These are phyloP conservation scores for Drosophila mayri DNA, from an alignment of 1,140 invertebrate genomes.

Conservation along the genomic window DNA sequence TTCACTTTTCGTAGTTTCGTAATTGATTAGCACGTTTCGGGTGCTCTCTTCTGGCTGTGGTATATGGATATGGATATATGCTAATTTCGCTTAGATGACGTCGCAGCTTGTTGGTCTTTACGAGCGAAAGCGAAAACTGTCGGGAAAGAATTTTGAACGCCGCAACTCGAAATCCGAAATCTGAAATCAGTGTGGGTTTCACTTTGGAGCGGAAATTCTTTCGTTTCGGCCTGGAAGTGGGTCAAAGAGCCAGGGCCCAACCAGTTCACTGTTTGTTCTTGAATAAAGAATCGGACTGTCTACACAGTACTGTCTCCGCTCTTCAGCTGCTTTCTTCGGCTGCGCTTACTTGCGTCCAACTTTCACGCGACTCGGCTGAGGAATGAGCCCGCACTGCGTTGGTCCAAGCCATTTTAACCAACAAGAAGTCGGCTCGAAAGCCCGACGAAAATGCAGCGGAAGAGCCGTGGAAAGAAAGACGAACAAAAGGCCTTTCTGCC, in stretches of 20 bases:
- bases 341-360: conserved; percentile 78
- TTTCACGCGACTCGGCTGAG: conserved; percentile 80
- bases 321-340: conserved; percentile 47
- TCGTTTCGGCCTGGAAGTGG: conserved; percentile 50
- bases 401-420: conserved; percentile 83
- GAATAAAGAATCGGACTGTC: conserved; percentile 59
- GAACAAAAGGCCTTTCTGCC: conserved; percentile 47
- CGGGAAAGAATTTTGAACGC: conserved; percentile 48
- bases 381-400: conserved; percentile 77
- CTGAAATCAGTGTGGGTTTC: conserved; percentile 38
- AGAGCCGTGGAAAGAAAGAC: conserved; percentile 43
- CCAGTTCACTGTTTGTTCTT: conserved; percentile 69
- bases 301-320: conserved; percentile 23
- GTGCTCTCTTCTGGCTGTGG: conserved; percentile 5
- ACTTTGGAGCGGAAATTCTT: conserved; percentile 63
- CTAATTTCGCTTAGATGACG: conserved; percentile 69
- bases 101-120: conserved; percentile 35
- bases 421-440: conserved; percentile 61
- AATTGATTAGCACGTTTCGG: conserved; percentile 75
- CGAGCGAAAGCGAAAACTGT: conserved; percentile 69
- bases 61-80: conserved; percentile 43
- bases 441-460: conserved; percentile 47
- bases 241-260: conserved; percentile 60
- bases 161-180: conserved; percentile 7
- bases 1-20: conserved; percentile 74